A percentile compares a stretch with the other conserved stretches of the same genome.
These are phyloP conservation scores for Ips typographus DNA, from an alignment of 1,140 invertebrate genomes.

Conservation along the genomic window DNA sequence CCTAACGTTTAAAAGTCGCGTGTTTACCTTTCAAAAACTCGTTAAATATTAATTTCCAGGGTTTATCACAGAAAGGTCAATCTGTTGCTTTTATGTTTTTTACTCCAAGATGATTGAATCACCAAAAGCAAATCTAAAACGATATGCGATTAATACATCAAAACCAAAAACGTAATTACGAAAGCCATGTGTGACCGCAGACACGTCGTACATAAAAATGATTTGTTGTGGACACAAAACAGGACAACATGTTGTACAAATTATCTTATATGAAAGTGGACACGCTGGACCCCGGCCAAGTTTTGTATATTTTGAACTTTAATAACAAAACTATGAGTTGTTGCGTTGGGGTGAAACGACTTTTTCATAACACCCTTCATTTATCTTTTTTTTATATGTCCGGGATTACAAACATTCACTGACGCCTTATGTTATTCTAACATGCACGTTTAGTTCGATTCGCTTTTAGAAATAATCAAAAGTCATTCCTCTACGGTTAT, in stretches of 20 bases:
- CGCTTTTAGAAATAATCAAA: constrained; percentile 23
- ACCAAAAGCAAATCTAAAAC: constrained; percentile 2
- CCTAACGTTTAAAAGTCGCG: constrained; percentile 30
- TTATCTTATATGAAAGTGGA: constrained; percentile 34
- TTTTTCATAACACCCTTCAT: constrained; percentile 27
- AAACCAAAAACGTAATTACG: constrained; percentile 22
- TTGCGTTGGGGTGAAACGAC: background rate
- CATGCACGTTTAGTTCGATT: background rate
- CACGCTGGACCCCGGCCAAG: constrained; percentile 24
- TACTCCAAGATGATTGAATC: background rate
- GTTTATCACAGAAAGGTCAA: constrained; percentile 4
- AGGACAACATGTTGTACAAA: constrained; percentile 36
- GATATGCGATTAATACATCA: constrained; percentile 28
- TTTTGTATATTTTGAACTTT: constrained; percentile 38
- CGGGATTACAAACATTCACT: background rate
- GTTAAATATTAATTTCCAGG: constrained; percentile 29
- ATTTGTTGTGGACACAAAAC: constrained; percentile 34
- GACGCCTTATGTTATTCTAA: no score
- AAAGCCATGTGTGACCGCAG: constrained; percentile 21
- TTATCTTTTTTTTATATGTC: constrained; percentile 23
- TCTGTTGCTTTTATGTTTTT: background rate
- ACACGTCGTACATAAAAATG: constrained; percentile 35
- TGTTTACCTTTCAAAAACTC: constrained; percentile 21
- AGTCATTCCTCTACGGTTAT: constrained; percentile 20
- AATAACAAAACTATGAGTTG: constrained; percentile 33